Percentiles rank a stretch among this genome's conserved stretches.
Evolutionary conservation across 2,888 invertebrate species (phyloP).

Genomic region (Archips crataeganus): DNA sequence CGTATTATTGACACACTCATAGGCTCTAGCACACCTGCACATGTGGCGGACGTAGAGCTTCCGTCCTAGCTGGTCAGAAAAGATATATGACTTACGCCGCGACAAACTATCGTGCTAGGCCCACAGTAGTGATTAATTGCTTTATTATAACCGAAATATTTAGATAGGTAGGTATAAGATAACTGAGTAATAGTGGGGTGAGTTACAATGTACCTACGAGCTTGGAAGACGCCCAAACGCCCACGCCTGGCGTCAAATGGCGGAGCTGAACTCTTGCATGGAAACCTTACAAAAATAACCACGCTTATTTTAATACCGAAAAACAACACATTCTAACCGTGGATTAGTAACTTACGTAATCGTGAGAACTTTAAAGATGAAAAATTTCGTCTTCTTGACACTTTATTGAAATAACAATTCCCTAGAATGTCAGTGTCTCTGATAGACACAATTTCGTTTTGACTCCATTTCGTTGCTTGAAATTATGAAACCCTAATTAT

Average conservation of each 20-base stretch:
- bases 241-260: constrained; percentile 24
- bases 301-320: constrained; percentile 24
- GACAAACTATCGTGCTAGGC: neutral
- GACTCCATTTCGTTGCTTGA: too few relatives aligned
- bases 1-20: too few relatives aligned
- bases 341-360: too few relatives aligned
- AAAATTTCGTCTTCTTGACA: too few relatives aligned
- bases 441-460: too few relatives aligned
- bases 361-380: too few relatives aligned
- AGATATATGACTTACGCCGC: neutral
- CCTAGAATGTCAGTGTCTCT: too few relatives aligned
- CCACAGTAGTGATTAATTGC: constrained; percentile 30
- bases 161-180: constrained; percentile 32
- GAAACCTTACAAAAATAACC: constrained; percentile 31
- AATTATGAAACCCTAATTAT: too few relatives aligned
- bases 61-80: neutral
- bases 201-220: constrained; percentile 24
- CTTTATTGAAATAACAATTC: too few relatives aligned
- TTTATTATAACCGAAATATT: constrained; percentile 32
- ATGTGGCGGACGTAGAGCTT: too few relatives aligned
- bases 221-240: constrained; percentile 41
- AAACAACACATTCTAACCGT: constrained; percentile 1
- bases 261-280: constrained; percentile 14
- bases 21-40: too few relatives aligned
- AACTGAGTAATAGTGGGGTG: constrained; percentile 22